A percentile compares a stretch with the other conserved stretches of the same genome.
phyloP scores from a whole-genome alignment of 1,140 invertebrate species.

The Bombus polaris region DNA sequence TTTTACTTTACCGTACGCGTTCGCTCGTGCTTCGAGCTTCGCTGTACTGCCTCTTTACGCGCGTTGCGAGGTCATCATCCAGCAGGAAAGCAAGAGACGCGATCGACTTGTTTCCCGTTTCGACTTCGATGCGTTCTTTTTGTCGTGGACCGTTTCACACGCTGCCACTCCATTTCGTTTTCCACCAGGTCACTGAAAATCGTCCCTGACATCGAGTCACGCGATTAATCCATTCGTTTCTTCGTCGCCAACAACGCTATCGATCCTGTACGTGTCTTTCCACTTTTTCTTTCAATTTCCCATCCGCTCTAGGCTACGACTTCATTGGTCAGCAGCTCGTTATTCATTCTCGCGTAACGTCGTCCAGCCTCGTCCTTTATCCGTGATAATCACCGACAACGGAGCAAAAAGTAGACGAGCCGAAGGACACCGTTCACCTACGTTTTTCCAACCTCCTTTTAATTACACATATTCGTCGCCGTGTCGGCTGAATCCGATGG shows the following conservation, averaged over 20 bases:
- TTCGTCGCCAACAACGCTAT: background rate
- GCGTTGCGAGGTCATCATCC: background rate
- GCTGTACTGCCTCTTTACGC: background rate
- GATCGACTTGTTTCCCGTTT: background rate
- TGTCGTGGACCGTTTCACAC: background rate
- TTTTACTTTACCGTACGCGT: no score
- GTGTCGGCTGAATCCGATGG: background rate
- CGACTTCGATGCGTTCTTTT: background rate
- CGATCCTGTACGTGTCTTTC: background rate
- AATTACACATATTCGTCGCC: background rate
- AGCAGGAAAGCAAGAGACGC: background rate
- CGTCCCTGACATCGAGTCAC: background rate
- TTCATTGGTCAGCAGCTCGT: background rate
- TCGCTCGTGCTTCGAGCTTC: background rate
- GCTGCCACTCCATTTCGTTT: background rate
- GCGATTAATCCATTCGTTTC: background rate
- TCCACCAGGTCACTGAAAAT: background rate
- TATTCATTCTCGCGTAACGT: conserved; percentile 2
- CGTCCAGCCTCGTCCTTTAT: no score
- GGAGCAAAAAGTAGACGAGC: background rate
- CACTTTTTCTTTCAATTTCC: background rate
- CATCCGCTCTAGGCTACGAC: background rate
- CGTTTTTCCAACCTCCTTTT: background rate
- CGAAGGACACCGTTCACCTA: background rate
- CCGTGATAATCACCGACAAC: background rate